Evolutionary conservation across 2,797 vertebrate species (phyloP).

Genomic region (Meriones psammophilus): DNA sequence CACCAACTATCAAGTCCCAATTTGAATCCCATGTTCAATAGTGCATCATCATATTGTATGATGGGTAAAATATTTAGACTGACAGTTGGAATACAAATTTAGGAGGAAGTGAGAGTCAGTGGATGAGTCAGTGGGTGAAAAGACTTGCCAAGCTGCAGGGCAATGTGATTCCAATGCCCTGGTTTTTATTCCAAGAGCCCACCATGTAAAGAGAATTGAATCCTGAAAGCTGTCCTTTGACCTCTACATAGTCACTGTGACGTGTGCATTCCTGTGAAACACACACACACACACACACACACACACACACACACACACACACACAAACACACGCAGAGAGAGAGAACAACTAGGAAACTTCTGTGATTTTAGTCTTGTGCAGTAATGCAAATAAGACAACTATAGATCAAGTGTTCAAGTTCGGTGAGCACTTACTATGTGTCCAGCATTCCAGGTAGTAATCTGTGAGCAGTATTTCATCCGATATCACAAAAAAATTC

Average conservation of each 20-base stretch:
- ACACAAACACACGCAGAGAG: neutral
- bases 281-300: neutral
- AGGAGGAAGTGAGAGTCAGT: neutral
- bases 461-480: neutral
- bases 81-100: neutral
- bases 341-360: neutral
- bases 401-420: neutral
- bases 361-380: slow-evolving; percentile 9
- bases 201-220: neutral
- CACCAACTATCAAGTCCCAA: neutral
- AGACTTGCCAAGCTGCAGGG: no score
- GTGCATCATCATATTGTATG: neutral
- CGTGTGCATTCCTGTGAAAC: no score
- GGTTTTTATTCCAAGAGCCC: neutral
- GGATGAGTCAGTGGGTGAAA: neutral
- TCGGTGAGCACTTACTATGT: neutral
- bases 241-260: neutral
- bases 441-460: neutral
- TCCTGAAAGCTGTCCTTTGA: neutral
- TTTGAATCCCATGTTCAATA: neutral
- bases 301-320: no score
- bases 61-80: neutral
- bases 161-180: neutral
- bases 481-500: neutral
- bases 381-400: neutral